Conservation (phyloP, 2,888 invertebrate species). For the Hydriomena furcata region DNA sequence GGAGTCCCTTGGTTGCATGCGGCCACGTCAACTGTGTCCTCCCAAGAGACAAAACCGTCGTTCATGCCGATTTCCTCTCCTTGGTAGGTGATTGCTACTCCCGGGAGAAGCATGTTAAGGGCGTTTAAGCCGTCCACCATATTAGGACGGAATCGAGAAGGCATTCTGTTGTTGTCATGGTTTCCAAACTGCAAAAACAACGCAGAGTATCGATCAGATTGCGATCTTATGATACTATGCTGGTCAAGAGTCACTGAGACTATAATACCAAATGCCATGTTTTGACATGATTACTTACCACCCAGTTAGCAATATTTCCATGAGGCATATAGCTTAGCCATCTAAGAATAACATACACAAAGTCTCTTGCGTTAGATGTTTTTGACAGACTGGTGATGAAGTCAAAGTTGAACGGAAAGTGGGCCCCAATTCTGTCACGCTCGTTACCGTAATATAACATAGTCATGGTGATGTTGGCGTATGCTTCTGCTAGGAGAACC, state of each 20-base stretch:
- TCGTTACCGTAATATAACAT: slow-evolving; percentile 85
- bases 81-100: slow-evolving; percentile 91
- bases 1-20: slow-evolving; percentile 80
- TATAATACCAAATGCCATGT: no score
- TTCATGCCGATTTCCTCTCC: slow-evolving; percentile 91
- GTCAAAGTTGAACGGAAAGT: slow-evolving; percentile 87
- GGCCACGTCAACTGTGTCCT: slow-evolving; percentile 83
- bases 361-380: slow-evolving; percentile 71
- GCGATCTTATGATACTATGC: no score
- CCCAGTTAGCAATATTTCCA: slow-evolving; percentile 85
- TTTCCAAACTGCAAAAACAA: slow-evolving; percentile 84
- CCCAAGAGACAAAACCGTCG: slow-evolving; percentile 82
- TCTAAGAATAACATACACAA: slow-evolving; percentile 73
- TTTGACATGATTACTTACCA: slow-evolving; percentile 66
- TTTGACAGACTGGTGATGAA: slow-evolving; percentile 77
- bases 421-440: slow-evolving; percentile 68
- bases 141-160: slow-evolving; percentile 84
- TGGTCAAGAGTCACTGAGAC: no score
- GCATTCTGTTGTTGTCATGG: slow-evolving; percentile 86
- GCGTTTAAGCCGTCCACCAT: slow-evolving; percentile 88
- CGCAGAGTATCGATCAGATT: no score
- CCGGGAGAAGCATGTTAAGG: slow-evolving; percentile 88
- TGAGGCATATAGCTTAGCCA: slow-evolving; percentile 85
- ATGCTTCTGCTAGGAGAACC: slow-evolving; percentile 85
- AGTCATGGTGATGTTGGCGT: slow-evolving; percentile 77